Evolutionary conservation across 2,113 vertebrate genomes (phyloP).

Genomic region (Crocuta crocuta): DNA sequence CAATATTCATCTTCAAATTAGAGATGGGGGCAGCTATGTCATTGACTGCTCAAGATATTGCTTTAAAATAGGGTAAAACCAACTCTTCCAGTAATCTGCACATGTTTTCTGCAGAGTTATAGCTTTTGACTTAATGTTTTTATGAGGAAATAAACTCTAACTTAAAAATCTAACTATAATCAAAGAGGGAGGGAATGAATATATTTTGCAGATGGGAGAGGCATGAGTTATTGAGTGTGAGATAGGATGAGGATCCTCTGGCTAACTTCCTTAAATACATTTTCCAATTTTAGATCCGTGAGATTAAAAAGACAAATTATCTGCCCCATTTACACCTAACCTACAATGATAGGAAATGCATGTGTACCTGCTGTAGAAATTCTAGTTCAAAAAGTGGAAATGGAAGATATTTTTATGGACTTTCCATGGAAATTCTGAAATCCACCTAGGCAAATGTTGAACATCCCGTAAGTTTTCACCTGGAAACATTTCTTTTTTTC

Average conservation of each 20-base stretch:
- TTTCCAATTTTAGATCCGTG: neutral
- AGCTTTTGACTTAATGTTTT: neutral
- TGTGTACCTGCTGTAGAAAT: neutral
- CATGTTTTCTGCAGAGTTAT: neutral
- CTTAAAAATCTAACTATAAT: neutral
- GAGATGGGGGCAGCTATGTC: too few species aligned
- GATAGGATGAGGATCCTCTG: neutral
- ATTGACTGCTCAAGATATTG: neutral
- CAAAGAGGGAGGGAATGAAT: neutral
- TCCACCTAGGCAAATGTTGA: neutral
- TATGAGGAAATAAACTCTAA: neutral
- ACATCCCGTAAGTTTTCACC: neutral
- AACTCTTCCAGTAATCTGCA: neutral
- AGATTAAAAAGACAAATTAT: neutral
- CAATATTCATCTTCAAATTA: neutral
- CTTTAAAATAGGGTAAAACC: neutral
- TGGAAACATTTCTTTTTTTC: neutral
- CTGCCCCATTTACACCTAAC: neutral
- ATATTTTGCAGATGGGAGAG: neutral
- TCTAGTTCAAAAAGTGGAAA: neutral
- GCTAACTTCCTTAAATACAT: neutral
- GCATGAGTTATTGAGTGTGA: neutral
- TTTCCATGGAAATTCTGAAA: neutral
- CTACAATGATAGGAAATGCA: neutral
- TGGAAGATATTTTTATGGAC: neutral